phyloP scores from a whole-genome alignment of 2,888 invertebrate genomes.

The Coleophora deauratella region DNA sequence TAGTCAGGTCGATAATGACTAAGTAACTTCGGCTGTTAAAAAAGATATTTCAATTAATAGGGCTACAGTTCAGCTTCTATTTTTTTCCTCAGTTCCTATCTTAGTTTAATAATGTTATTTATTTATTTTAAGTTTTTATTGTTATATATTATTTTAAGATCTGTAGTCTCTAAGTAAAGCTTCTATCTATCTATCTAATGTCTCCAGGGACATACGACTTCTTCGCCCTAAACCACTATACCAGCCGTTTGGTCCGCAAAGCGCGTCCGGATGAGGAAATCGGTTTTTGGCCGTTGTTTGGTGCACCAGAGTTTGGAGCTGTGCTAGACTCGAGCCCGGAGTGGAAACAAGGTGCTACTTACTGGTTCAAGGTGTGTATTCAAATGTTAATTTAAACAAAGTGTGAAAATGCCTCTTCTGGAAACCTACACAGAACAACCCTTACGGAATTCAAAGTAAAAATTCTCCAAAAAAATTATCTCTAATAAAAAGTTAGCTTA shows the following conservation, averaged over 20 bases:
- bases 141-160: neutral
- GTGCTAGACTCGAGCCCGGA: constrained; percentile 13
- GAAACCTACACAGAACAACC: too few species aligned
- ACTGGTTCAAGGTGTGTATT: constrained; percentile 24
- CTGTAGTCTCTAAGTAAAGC: too few species aligned
- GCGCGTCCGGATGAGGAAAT: constrained; percentile 15
- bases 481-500: too few species aligned
- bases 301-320: constrained; percentile 21
- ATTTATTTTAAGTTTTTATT: too few species aligned
- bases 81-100: too few species aligned
- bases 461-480: too few species aligned
- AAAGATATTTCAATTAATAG: too few species aligned
- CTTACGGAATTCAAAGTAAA: too few species aligned
- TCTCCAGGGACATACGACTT: constrained; percentile 61
- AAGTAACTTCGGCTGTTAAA: too few species aligned
- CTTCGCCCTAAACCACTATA: constrained; percentile 67
- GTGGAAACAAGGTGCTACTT: constrained; percentile 15
- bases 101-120: too few species aligned
- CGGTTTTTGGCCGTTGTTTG: constrained; percentile 19
- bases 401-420: neutral
- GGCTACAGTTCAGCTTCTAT: too few species aligned
- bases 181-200: neutral
- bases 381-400: neutral
- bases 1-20: too few species aligned
- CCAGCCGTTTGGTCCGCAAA: constrained; percentile 24